Base-by-base conservation (phyloP, 2,797 vertebrate species). In the Micropoecilia bifurca region DNA sequence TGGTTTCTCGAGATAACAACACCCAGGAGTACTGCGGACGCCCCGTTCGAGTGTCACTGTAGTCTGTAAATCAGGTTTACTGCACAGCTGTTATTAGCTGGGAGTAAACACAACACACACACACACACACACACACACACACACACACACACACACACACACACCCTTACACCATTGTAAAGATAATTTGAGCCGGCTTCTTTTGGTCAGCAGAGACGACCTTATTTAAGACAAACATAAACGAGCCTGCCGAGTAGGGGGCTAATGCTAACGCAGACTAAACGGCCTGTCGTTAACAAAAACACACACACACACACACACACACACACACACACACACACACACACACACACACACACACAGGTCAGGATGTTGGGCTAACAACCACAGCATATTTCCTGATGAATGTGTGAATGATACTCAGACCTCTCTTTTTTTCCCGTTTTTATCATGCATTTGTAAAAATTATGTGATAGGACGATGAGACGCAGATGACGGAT, bases 151-250 rank as follows among this genome's bases (percentile, higher is more conserved):
- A 33, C 33, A 33, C 33, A n/a, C 47, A 5, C 47, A 47, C 14
- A 1, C 47, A 47, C 7, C 3, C 77, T 39, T 28, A 55, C 46
- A 39, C 78, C 22, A 71, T 74, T 71, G 48, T 68, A 59, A 78
- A 71, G 57, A 43, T 77, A 55, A 50, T 77, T 85, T 76, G 18
- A 79, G 79, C n/a, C 8, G 6, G 33, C 36, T 41, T 43, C 39
- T 43, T 80, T 81, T 66, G 43, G 7, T 53, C 36, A n/a, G 63
- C 71, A 48, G 36, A 46, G 53, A 79, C 78, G 73, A 14, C 2
- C 30, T 85, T 84, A 86, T 90, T 90, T 89, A 87, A 81, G 74
- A 77, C 12, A 12, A 28, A 74, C 83, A 83, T 85, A 87, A 92
- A 81, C 2, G 3, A 80, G 46, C 63, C 36, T 73, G 81, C 86